Evolutionary conservation across 2,888 invertebrate species (phyloP).

Genomic region (Brassicogethes aeneus): DNA sequence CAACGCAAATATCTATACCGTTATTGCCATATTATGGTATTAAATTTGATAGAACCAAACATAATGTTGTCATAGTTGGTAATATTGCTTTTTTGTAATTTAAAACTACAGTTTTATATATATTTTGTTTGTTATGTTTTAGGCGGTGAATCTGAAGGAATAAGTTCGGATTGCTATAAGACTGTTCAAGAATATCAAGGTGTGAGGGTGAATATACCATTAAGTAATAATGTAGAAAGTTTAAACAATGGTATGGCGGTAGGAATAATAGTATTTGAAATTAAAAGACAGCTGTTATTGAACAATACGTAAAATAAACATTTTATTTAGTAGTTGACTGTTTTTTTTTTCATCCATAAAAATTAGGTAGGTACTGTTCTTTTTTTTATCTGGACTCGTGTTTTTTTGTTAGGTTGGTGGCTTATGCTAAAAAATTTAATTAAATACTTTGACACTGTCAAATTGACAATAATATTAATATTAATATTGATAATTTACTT

Average conservation of each 20-base stretch:
- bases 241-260: constrained; percentile 78
- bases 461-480: too few species aligned
- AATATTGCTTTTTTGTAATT: too few species aligned
- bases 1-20: constrained; percentile 39
- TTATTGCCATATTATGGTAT: constrained; percentile 54
- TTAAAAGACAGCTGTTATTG: constrained; percentile 52
- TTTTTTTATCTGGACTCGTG: too few species aligned
- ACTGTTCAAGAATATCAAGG: constrained; percentile 52
- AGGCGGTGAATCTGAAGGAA: constrained; percentile 83
- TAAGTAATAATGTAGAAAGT: constrained; percentile 70
- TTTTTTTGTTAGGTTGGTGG: too few species aligned
- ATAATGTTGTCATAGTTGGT: constrained; percentile 58
- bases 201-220: constrained; percentile 66
- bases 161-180: constrained; percentile 64
- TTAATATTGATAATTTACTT: too few species aligned
- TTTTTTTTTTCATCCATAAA: too few species aligned
- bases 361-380: too few species aligned
- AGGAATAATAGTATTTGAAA: constrained; percentile 78
- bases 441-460: too few species aligned
- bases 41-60: constrained; percentile 45
- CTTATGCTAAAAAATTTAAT: too few species aligned
- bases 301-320: constrained; percentile 4
- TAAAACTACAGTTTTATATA: too few species aligned
- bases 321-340: too few species aligned
- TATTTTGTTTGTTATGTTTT: background rate